These are phyloP conservation scores for Hypotaenidia philippensis DNA, from an alignment of 2,797 vertebrate genomes.

Conservation along the genomic window DNA sequence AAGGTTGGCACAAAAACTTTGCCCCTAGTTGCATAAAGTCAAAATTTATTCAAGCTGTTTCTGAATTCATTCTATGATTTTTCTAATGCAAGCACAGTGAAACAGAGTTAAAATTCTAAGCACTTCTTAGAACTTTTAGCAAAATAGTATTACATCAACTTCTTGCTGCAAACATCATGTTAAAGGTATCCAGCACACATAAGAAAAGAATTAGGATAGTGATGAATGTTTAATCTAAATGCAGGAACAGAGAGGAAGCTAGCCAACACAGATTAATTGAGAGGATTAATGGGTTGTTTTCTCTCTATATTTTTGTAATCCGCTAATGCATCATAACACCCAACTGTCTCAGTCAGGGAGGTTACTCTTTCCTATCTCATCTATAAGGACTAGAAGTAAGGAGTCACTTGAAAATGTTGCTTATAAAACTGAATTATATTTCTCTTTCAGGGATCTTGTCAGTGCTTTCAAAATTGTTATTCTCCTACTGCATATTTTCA, in stretches of 20 bases:
- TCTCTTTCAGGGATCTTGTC: constrained; percentile 31
- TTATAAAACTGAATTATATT: constrained; percentile 67
- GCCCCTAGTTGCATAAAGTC: background rate
- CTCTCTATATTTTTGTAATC: constrained; percentile 44
- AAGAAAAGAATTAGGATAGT: constrained; percentile 51
- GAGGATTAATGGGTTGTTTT: constrained; percentile 49
- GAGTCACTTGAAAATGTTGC: constrained; percentile 48
- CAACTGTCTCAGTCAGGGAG: constrained; percentile 17
- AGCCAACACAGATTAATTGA: constrained; percentile 53
- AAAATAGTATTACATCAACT: constrained; percentile 44
- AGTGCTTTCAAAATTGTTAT: constrained; percentile 58
- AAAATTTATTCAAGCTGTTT: background rate
- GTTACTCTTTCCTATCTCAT: constrained; percentile 18
- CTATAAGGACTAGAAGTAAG: constrained; percentile 14
- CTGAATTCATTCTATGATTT: background rate
- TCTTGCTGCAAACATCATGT: background rate
- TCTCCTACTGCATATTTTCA: constrained; percentile 47
- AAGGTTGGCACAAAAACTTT: background rate
- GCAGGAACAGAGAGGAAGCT: background rate
- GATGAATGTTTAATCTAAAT: constrained; percentile 26
- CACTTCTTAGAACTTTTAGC: background rate
- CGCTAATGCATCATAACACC: constrained; percentile 33
- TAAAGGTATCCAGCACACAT: background rate
- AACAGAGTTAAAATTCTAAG: constrained; percentile 47
- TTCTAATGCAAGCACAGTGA: background rate